A percentile compares a stretch with the other conserved stretches of the same genome.
phyloP scores from a whole-genome alignment of 1,140 invertebrate genomes.

The Drosophila arawakana region DNA sequence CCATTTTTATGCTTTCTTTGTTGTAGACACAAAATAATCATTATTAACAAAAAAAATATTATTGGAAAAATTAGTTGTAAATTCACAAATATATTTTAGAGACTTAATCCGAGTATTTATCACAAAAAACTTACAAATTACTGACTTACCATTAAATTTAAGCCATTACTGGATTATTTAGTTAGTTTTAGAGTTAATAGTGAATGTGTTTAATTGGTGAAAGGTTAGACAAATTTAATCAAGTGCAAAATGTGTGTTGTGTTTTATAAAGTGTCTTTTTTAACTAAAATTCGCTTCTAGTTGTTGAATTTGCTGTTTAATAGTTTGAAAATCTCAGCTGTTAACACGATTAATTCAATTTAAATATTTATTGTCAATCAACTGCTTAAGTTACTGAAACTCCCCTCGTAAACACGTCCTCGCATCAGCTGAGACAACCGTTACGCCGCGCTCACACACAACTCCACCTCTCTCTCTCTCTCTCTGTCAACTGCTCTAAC shows the following conservation, averaged over 20 bases:
- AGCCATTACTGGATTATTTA: not conserved
- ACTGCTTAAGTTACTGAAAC: not conserved
- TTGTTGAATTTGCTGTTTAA: no score
- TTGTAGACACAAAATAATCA: slow-evolving; percentile 44
- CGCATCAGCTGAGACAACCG: slow-evolving; percentile 25
- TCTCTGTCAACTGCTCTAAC: slow-evolving; percentile 19
- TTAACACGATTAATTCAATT: no score
- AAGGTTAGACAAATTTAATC: no score
- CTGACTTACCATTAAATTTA: not conserved
- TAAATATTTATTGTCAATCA: not conserved
- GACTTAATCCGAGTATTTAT: not conserved
- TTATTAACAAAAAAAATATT: slow-evolving; percentile 16
- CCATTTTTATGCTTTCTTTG: slow-evolving; percentile 66
- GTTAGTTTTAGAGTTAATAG: not conserved
- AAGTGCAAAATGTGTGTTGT: no score
- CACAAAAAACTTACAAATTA: not conserved
- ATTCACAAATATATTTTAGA: not conserved
- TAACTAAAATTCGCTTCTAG: not conserved
- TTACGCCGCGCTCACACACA: slow-evolving; percentile 12
- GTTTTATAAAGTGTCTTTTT: no score
- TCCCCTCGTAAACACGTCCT: slow-evolving; percentile 7
- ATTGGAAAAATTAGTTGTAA: slow-evolving; percentile 20
- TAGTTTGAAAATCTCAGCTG: no score
- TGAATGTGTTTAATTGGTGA: no score
- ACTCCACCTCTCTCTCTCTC: not conserved